These are phyloP conservation scores for Drosophila pandora DNA, from an alignment of 1,140 invertebrate genomes.

Conservation along the genomic window DNA sequence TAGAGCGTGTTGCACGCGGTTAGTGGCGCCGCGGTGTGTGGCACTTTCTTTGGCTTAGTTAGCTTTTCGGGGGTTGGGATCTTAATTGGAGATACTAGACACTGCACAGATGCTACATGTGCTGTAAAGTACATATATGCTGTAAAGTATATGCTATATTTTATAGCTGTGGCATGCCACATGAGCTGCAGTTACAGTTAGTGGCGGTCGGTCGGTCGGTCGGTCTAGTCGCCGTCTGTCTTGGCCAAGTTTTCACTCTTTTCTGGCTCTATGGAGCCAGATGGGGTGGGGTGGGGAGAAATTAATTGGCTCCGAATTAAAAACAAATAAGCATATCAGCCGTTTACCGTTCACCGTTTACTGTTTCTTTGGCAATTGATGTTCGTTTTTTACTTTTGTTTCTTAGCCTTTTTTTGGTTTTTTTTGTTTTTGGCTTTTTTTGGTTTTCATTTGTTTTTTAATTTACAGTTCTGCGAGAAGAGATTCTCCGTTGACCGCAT, in stretches of 20 bases:
- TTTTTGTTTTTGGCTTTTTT: not conserved
- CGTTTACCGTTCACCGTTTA: slow-evolving; percentile 62
- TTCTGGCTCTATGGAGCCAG: not conserved
- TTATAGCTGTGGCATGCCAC: not conserved
- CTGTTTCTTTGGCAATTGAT: slow-evolving; percentile 8
- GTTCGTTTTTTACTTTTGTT: slow-evolving; percentile 15
- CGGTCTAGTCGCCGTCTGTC: not conserved
- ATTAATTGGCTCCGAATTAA: slow-evolving; percentile 76
- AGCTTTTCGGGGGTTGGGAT: slow-evolving; percentile 13
- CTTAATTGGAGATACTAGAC: slow-evolving; percentile 20
- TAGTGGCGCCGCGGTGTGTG: slow-evolving; percentile 17
- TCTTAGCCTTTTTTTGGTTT: not conserved
- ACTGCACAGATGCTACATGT: not conserved
- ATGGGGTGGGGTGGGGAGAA: slow-evolving; percentile 53
- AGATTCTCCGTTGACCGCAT: slow-evolving; percentile 72
- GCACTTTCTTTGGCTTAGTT: slow-evolving; percentile 79
- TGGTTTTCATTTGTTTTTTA: not conserved
- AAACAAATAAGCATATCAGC: slow-evolving; percentile 69
- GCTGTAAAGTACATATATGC: not conserved
- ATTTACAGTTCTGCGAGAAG: slow-evolving; percentile 70
- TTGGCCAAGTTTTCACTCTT: slow-evolving; percentile 31
- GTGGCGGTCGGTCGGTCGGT: not conserved
- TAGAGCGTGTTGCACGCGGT: slow-evolving; percentile 72
- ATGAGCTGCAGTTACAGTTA: slow-evolving; percentile 2
- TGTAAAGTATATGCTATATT: too few species aligned